Evolutionary conservation across 2,888 invertebrate species (phyloP).

Genomic region (Drosophila anomalata): DNA sequence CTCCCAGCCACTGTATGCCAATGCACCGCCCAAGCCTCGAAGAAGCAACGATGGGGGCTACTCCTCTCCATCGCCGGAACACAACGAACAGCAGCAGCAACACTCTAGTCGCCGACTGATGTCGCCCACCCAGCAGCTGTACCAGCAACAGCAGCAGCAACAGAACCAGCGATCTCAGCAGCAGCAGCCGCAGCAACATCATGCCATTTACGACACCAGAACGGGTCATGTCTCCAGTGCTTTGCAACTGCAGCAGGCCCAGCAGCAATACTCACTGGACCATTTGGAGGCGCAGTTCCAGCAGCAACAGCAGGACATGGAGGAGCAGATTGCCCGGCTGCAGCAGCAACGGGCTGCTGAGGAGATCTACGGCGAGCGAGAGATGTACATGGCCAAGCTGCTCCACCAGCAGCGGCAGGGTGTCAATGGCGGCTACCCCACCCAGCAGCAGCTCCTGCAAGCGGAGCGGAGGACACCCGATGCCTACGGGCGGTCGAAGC

Average conservation of each 20-base stretch:
- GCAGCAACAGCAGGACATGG: conserved; percentile 81
- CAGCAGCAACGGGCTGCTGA: conserved; percentile 78
- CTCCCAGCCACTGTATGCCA: conserved; percentile 91
- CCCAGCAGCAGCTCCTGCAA: conserved; percentile 71
- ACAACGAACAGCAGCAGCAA: conserved; percentile 80
- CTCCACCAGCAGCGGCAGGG: conserved; percentile 79
- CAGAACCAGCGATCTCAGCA: conserved; percentile 48
- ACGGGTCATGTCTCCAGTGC: conserved; percentile 83
- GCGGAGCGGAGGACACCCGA: conserved; percentile 92
- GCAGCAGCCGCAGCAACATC: conserved; percentile 83
- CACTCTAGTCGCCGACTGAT: conserved; percentile 77
- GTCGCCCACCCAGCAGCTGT: conserved; percentile 80
- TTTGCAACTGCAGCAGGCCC: conserved; percentile 78
- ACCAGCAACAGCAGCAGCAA: conserved; percentile 70
- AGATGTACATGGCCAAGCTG: conserved; percentile 83
- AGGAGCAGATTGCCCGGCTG: conserved; percentile 74
- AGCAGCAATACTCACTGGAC: conserved; percentile 78
- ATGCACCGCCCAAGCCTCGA: conserved; percentile 94
- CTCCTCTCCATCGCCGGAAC: conserved; percentile 90
- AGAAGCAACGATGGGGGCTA: conserved; percentile 90
- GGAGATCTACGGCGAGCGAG: conserved; percentile 82
- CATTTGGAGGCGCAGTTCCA: conserved; percentile 79
- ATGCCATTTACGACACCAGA: conserved; percentile 85
- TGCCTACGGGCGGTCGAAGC: conserved; percentile 89
- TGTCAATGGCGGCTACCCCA: conserved; percentile 66